These are phyloP conservation scores for Epistrophe grossulariae DNA, from an alignment of 2,888 invertebrate species.

Conservation along the genomic window DNA sequence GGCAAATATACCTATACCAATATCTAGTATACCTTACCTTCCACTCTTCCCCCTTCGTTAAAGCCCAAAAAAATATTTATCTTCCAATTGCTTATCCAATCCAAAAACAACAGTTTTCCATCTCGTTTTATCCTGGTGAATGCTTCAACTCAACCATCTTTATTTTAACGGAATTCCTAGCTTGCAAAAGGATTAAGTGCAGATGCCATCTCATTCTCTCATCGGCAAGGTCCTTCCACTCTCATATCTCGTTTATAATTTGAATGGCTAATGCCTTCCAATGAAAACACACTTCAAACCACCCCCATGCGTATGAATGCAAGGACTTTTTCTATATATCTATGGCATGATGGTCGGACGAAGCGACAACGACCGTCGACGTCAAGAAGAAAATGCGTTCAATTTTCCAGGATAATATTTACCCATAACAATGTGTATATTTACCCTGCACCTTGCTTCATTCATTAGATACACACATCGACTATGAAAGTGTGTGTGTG, in stretches of 20 bases:
- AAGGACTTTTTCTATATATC: conserved; percentile 19
- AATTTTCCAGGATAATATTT: conserved; percentile 74
- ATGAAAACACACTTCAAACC: conserved; percentile 72
- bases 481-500: conserved; percentile 21
- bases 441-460: conserved; percentile 72
- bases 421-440: conserved; percentile 65
- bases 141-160: conserved; percentile 17
- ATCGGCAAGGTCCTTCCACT: conserved; percentile 53
- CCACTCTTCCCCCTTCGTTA: conserved; percentile 6
- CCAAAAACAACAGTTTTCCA: conserved; percentile 62
- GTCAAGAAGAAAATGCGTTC: conserved; percentile 57
- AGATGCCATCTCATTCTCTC: conserved; percentile 48
- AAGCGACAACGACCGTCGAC: neutral
- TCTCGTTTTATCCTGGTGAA: conserved; percentile 34
- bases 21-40: too few relatives aligned
- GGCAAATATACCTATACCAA: conserved; percentile 25
- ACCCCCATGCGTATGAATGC: conserved; percentile 40
- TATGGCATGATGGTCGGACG: neutral
- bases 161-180: conserved; percentile 18
- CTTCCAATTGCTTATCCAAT: conserved; percentile 75
- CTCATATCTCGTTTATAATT: conserved; percentile 56
- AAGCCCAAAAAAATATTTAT: conserved; percentile 64
- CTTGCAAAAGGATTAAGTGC: conserved; percentile 41
- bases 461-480: conserved; percentile 44
- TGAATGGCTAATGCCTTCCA: conserved; percentile 75